Evolutionary conservation across 2,797 vertebrate genomes (phyloP), one percentile per base, ranked within the genome.

Genomic region (Anas capensis): DNA sequence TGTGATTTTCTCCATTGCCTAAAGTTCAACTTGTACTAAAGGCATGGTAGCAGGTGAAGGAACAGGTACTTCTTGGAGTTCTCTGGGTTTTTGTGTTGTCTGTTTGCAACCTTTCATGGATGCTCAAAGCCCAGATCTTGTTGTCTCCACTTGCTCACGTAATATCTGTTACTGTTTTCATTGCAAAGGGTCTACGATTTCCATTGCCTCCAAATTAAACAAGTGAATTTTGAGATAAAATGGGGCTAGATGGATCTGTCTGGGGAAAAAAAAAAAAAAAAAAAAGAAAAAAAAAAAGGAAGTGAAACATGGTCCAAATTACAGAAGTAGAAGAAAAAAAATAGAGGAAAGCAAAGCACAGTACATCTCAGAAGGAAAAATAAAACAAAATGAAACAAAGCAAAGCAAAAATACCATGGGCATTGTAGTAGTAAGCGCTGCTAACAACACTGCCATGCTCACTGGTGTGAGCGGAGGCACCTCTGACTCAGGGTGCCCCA

Each of bases 351-450:
- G n/a, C 33, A 56, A 61, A 71, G 40, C 33, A 51, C 61, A 57
- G 21, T 79, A 26, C 29, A 54, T 33, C 10, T 56, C 11, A 33
- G 26, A 31, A 71, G 19, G 5, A 24, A 34, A 26, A 24, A 46
- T 33, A 11, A 34, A 17, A 5, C 42, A 10, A 34, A 17, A 4
- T 1, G 2, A 14, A 33, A 2, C 8, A 48, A 70, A 65, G 4
- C 4, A n/a, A 89, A 71, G 2, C 6, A 13, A 5, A 3, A 65
- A 2, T 29, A 29, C 8, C 6, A 86, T 87, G 42, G 49, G n/a
- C 46, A 36, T 20, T 2, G 0, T 36, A 48, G 68, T 14, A 82
- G 81, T 54, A 90, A 70, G 19, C 36, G 34, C 83, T 87, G 27
- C 26, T 92, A 49, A 68, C 42, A 85, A 2, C 14, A 19, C 19